Base-by-base conservation (phyloP, 2,113 vertebrate genomes). In the Solea solea region DNA sequence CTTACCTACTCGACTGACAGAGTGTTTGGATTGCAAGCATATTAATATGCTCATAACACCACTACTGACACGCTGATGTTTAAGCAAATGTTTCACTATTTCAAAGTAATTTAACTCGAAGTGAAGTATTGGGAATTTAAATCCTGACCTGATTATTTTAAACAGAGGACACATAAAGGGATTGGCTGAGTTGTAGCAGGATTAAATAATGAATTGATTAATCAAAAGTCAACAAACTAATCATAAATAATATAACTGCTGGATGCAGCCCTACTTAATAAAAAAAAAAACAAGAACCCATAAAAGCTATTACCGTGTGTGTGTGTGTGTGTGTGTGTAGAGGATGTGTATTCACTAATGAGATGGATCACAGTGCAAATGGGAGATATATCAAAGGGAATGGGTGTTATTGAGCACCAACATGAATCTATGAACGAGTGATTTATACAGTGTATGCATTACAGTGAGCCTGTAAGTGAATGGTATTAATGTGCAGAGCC, bases 401-500 rank as follows among this genome's bases (percentile, higher is more conserved):
- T 56, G 27, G 51, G 42, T 60, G 45, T 68, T 57, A 78, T 42
- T 54, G 39, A 69, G 71, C 50, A 59, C 62, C 54, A 58, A 53
- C 60, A 65, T 50, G 45, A 50, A 65, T 50, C 69, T 58, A 78
- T 76, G 80, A 77, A 81, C 67, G 60, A 64, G 41, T 57, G 28
- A 77, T 77, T 80, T 77, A 72, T 75, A 81, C 63, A 69, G 50
- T 56, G 64, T 55, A 70, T 69, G 66, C 34, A 74, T 21, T 15
- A 71, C 71, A 41, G 83, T 67, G 64, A 60, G 82, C 67, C 52
- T 46, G 34, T 51, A 64, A 65, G 77, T 53, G 72, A 79, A 54
- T 42, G 46, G 59, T 78, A 86, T 84, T 69, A 71, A 87, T 69
- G 69, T 69, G 77, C 42, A 54, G 14, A 87, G 79, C 62, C 66